Evolutionary conservation across 2,113 vertebrate genomes (phyloP).

Genomic region (Cichladusa arquata): DNA sequence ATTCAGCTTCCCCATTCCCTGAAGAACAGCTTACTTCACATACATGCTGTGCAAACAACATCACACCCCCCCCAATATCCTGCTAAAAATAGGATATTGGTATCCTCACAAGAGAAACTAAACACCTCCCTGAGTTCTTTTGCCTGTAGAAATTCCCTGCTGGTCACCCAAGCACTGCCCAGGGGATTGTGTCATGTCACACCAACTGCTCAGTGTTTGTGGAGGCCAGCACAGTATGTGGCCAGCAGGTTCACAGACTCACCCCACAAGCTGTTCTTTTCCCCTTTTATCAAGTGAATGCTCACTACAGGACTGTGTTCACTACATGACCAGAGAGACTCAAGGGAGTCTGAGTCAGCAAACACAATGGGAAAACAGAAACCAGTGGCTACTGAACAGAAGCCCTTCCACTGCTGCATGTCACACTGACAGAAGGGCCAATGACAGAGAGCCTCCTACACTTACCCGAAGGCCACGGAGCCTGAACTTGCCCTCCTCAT

Average conservation of each 20-base stretch:
- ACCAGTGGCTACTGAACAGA: neutral
- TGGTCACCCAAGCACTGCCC: neutral
- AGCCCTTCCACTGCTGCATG: neutral
- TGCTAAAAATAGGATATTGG: neutral
- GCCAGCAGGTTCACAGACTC: neutral
- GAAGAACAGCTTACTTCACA: neutral
- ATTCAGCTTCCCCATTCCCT: neutral
- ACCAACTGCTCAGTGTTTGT: neutral
- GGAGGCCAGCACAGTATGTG: neutral
- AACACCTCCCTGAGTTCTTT: neutral
- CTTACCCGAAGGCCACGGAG: conserved; percentile 93
- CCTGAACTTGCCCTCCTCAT: conserved; percentile 92
- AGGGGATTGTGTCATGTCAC: fast-evolving
- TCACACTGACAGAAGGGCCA: neutral
- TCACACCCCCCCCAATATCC: neutral
- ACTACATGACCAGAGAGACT: neutral
- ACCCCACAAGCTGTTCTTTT: fast-evolving
- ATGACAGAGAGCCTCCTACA: neutral
- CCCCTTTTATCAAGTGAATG: neutral
- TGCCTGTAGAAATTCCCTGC: neutral
- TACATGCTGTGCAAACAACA: neutral
- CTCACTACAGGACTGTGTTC: neutral
- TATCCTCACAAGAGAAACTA: neutral
- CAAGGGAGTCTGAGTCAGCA: neutral
- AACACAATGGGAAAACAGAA: neutral